These are phyloP conservation scores for Ophioninae sp. DNA, from an alignment of 2,888 invertebrate genomes.

Conservation along the genomic window DNA sequence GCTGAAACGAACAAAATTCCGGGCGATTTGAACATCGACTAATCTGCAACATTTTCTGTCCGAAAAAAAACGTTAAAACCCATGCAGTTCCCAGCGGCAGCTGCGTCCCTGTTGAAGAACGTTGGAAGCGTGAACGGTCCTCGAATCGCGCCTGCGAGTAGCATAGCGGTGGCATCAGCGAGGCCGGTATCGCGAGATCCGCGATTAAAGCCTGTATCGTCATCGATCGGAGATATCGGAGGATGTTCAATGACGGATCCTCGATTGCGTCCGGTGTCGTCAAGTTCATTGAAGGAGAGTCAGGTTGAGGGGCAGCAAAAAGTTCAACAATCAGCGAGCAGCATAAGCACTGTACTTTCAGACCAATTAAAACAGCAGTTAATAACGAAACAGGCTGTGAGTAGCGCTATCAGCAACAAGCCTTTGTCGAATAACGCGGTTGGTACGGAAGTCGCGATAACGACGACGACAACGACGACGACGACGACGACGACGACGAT, in stretches of 20 bases:
- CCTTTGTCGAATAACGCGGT: conserved; percentile 71
- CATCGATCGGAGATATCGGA: conserved; percentile 67
- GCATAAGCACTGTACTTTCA: conserved; percentile 77
- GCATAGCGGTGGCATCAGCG: conserved; percentile 82
- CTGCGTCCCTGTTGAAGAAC: conserved; percentile 75
- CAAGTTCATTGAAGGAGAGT: conserved; percentile 24
- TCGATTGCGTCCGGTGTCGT: conserved; percentile 67
- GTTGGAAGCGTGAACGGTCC: conserved; percentile 75
- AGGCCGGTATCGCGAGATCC: conserved; percentile 80
- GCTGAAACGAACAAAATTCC: background rate
- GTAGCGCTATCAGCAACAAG: conserved; percentile 74
- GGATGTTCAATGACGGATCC: conserved; percentile 71
- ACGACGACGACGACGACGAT: conserved; percentile 48
- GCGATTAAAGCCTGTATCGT: conserved; percentile 70
- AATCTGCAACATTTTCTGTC: background rate
- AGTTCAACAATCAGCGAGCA: conserved; percentile 37
- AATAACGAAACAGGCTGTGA: conserved; percentile 76
- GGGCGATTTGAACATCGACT: background rate
- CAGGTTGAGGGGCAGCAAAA: conserved; percentile 26
- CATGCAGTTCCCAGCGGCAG: conserved; percentile 74
- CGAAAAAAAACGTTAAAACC: background rate
- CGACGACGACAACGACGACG: conserved; percentile 68
- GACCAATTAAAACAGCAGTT: conserved; percentile 79
- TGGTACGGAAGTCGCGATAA: conserved; percentile 72
- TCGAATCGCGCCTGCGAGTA: conserved; percentile 84